Conservation (phyloP, 2,888 invertebrate species). For the Nemotelus pantherinus region DNA sequence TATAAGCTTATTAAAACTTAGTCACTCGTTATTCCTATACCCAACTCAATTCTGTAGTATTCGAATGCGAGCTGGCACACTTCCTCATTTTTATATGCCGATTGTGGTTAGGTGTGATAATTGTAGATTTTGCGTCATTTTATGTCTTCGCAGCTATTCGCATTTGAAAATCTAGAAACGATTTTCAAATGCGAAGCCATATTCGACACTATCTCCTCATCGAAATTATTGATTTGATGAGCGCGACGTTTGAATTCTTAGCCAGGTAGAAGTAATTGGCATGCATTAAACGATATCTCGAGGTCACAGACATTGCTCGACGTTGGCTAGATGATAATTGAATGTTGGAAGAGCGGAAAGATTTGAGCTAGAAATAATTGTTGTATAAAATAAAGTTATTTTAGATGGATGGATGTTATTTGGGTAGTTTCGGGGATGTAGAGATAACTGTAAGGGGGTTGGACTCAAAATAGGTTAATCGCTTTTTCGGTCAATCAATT, state of each 20-base stretch:
- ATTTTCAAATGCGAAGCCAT: constrained; percentile 5
- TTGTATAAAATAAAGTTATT: no score
- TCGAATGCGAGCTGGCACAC: no score
- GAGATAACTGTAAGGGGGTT: no score
- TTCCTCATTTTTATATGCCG: not conserved
- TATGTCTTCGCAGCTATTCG: not conserved
- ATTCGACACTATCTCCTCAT: constrained; percentile 8
- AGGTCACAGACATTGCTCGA: constrained; percentile 40
- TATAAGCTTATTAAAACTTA: no score
- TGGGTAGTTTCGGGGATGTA: no score
- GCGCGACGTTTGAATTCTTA: not conserved
- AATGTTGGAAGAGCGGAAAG: no score
- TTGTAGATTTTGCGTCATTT: not conserved
- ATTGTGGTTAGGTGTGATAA: not conserved
- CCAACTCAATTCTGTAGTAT: no score
- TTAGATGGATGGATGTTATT: no score
- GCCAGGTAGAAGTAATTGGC: constrained; percentile 8
- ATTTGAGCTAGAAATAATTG: no score
- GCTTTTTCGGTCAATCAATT: no score
- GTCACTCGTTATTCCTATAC: no score
- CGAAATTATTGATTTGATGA: constrained; percentile 36
- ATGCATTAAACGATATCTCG: constrained; percentile 45
- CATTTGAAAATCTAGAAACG: constrained; percentile 31
- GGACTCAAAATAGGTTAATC: no score
- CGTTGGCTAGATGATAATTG: not conserved